Percentiles rank a stretch among this genome's conserved stretches.
phyloP scores from a whole-genome alignment of 92 coral and sea anemone species.

The Porites rus region DNA sequence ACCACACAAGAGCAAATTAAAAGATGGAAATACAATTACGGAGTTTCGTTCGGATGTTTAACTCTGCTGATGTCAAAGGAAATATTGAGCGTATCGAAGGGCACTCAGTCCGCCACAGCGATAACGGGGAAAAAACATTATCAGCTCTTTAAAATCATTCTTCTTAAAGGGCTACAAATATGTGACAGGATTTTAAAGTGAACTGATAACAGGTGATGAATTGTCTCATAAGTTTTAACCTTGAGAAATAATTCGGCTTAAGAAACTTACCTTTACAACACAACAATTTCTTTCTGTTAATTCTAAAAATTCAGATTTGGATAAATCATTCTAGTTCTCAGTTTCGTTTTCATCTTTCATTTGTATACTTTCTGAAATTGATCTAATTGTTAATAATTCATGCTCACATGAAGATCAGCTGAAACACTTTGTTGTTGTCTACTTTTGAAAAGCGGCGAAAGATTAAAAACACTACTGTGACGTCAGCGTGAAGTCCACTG shows the following conservation, averaged over 20 bases:
- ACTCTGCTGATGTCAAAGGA: too few relatives aligned
- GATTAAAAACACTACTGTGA: conserved; percentile 1
- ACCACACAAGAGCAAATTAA: too few relatives aligned
- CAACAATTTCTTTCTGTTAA: not conserved
- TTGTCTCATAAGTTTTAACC: not conserved
- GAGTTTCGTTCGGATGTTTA: too few relatives aligned
- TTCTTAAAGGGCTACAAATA: not conserved
- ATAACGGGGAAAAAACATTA: not conserved
- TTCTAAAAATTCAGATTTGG: not conserved
- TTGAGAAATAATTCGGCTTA: too few relatives aligned
- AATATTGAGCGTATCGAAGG: too few relatives aligned
- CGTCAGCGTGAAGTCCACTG: not conserved
- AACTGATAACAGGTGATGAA: too few relatives aligned
- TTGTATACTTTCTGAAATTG: conserved; percentile 27
- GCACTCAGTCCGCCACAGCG: too few relatives aligned
- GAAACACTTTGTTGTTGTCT: not conserved
- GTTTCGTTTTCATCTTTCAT: not conserved
- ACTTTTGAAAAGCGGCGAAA: not conserved
- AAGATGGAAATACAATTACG: too few relatives aligned
- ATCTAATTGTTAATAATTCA: conserved; percentile 23
- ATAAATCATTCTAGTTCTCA: not conserved
- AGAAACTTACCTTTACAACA: not conserved
- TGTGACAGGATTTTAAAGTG: too few relatives aligned
- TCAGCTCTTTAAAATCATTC: not conserved
- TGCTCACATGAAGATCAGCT: conserved; percentile 34